phyloP scores from a whole-genome alignment of 1,140 invertebrate species.

The Diachasma alloeum region DNA sequence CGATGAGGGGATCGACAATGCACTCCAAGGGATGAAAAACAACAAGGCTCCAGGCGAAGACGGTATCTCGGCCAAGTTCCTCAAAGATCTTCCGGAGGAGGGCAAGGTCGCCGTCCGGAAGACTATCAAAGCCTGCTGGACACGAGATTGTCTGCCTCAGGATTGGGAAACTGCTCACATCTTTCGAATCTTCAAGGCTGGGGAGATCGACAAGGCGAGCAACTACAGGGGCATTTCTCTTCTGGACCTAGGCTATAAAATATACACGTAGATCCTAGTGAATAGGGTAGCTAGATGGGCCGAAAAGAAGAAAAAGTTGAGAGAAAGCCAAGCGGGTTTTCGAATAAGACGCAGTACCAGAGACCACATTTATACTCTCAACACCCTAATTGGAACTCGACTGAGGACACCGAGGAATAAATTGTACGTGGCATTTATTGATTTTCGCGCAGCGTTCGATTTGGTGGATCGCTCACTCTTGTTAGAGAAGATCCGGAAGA shows the following conservation, averaged over 20 bases:
- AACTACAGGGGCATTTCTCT: neutral
- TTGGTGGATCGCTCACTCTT: neutral
- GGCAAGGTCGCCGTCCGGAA: neutral
- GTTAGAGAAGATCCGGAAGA: neutral
- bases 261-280: neutral
- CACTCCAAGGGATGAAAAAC: neutral
- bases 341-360: neutral
- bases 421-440: neutral
- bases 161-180: no score
- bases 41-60: neutral
- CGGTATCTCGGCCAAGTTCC: neutral
- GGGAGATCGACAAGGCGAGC: neutral
- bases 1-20: neutral
- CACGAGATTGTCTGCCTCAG: no score
- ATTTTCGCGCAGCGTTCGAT: no score
- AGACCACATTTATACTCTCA: slow-evolving; percentile 25
- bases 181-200: no score
- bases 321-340: no score
- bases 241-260: neutral
- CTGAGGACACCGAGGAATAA: neutral
- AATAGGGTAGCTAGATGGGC: neutral
- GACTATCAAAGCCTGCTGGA: neutral
- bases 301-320: neutral
- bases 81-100: neutral
- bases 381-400: slow-evolving; percentile 3